Conservation (phyloP, 2,797 vertebrate species). For the Aplochiton taeniatus region DNA sequence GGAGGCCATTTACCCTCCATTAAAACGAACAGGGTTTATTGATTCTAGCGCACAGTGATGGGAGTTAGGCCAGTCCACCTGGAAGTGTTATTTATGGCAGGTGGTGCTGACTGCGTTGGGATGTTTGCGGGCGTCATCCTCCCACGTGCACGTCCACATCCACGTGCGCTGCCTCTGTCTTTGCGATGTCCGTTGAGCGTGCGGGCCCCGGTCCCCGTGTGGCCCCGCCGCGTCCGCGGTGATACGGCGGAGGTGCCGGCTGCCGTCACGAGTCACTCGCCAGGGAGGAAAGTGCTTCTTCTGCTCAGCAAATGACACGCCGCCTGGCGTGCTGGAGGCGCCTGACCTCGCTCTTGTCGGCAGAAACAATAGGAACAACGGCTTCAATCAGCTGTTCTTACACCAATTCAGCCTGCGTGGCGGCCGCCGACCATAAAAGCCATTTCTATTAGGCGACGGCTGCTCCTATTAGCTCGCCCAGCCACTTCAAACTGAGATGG, state of each 20-base stretch:
- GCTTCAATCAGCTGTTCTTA: slow-evolving; percentile 70
- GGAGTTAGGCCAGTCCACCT: too few species aligned
- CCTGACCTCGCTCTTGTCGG: slow-evolving; percentile 70
- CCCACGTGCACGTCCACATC: background rate
- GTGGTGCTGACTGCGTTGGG: background rate
- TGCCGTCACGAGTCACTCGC: slow-evolving; percentile 75
- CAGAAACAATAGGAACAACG: slow-evolving; percentile 75
- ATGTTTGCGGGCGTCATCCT: background rate
- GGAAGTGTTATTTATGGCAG: too few species aligned
- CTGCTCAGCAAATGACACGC: slow-evolving; percentile 78
- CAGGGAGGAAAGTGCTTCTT: slow-evolving; percentile 66
- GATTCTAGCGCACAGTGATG: background rate
- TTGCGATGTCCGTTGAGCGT: slow-evolving; percentile 36
- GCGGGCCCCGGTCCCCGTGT: slow-evolving; percentile 49
- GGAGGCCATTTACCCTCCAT: background rate
- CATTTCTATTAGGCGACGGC: slow-evolving; percentile 65
- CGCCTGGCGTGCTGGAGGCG: slow-evolving; percentile 59
- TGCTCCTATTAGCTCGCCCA: slow-evolving; percentile 67
- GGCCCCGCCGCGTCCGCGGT: slow-evolving; percentile 59
- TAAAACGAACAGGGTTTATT: background rate
- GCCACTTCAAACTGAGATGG: slow-evolving; percentile 62
- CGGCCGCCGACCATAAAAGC: slow-evolving; percentile 66
- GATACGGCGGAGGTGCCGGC: slow-evolving; percentile 69
- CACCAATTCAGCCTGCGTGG: slow-evolving; percentile 63
- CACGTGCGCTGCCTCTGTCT: slow-evolving; percentile 17